Percentiles rank a stretch among this genome's conserved stretches.
phyloP scores from a whole-genome alignment of 2,888 invertebrate genomes.

The Scaptomyza cyrtandrae region DNA sequence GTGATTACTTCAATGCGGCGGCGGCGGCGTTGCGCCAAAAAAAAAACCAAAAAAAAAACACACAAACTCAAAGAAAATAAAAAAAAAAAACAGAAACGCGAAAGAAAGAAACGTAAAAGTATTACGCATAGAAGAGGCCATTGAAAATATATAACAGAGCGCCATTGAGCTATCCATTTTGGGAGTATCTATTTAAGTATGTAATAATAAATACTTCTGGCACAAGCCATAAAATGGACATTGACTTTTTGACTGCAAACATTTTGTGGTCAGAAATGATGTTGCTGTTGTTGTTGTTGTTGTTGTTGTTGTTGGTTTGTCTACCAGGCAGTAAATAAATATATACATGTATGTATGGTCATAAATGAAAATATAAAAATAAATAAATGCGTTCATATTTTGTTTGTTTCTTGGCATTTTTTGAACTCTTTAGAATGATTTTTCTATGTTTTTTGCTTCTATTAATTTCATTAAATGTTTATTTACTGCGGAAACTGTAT shows the following conservation, averaged over 20 bases:
- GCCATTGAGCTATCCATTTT: slow-evolving; percentile 42
- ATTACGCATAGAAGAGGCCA: slow-evolving; percentile 40
- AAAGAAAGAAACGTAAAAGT: slow-evolving; percentile 36
- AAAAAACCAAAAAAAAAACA: slow-evolving; percentile 37
- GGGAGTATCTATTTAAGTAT: slow-evolving; percentile 41
- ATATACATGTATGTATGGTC: slow-evolving; percentile 16
- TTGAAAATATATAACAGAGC: slow-evolving; percentile 30
- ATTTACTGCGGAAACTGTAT: too few relatives aligned
- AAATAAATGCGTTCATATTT: slow-evolving; percentile 15
- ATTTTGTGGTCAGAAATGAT: slow-evolving; percentile 61
- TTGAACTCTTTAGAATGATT: too few relatives aligned
- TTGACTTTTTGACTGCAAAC: slow-evolving; percentile 76
- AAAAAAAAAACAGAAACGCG: slow-evolving; percentile 14
- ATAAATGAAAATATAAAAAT: slow-evolving; percentile 38
- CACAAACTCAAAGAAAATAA: slow-evolving; percentile 6
- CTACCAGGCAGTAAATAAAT: slow-evolving; percentile 34
- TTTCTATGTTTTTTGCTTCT: too few relatives aligned
- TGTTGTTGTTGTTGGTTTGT: too few relatives aligned
- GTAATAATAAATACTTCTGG: slow-evolving; percentile 55
- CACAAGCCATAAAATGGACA: slow-evolving; percentile 55
- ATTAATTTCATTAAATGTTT: too few relatives aligned
- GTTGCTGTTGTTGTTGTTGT: slow-evolving; percentile 38
- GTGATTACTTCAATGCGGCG: slow-evolving; percentile 82
- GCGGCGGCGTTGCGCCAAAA: slow-evolving; percentile 80
- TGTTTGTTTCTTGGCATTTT: slow-evolving; percentile 26